Percentiles rank a stretch among this genome's conserved stretches.
These are phyloP conservation scores for Oligia fasciuncula DNA, from an alignment of 2,888 invertebrate genomes.

Conservation along the genomic window DNA sequence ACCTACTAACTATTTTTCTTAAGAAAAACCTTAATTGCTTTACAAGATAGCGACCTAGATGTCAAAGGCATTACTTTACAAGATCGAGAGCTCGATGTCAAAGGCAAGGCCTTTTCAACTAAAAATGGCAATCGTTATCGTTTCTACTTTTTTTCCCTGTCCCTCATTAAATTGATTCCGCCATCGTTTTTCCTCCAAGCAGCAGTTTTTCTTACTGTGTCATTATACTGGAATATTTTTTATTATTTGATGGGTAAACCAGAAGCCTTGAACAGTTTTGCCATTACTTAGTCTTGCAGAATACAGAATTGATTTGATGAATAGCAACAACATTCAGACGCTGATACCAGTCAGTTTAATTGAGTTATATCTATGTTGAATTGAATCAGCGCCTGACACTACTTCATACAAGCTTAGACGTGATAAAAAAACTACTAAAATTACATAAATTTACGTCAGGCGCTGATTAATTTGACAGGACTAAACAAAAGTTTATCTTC, in stretches of 20 bases:
- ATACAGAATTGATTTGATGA: background rate
- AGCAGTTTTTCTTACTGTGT: background rate
- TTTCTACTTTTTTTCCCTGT: background rate
- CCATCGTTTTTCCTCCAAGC: background rate
- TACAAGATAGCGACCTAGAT: background rate
- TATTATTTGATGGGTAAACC: background rate
- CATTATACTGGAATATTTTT: background rate
- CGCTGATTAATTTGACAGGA: too few species aligned
- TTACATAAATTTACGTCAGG: too few species aligned
- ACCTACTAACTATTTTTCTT: background rate
- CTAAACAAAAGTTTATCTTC: too few species aligned
- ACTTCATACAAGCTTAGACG: too few species aligned
- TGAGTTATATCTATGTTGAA: constrained; percentile 3
- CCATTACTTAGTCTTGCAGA: background rate
- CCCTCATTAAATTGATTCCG: constrained; percentile 6
- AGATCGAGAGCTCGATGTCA: background rate
- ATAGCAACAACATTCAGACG: background rate
- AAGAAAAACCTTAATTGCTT: background rate
- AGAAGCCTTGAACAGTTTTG: background rate
- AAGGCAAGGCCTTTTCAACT: background rate
- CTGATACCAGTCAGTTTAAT: background rate
- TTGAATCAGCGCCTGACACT: background rate
- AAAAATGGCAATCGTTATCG: background rate
- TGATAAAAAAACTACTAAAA: too few species aligned
- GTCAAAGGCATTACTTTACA: constrained; percentile 1